Conservation (phyloP, 2,888 invertebrate species). For the Caenorhabditis macrosperma region DNA sequence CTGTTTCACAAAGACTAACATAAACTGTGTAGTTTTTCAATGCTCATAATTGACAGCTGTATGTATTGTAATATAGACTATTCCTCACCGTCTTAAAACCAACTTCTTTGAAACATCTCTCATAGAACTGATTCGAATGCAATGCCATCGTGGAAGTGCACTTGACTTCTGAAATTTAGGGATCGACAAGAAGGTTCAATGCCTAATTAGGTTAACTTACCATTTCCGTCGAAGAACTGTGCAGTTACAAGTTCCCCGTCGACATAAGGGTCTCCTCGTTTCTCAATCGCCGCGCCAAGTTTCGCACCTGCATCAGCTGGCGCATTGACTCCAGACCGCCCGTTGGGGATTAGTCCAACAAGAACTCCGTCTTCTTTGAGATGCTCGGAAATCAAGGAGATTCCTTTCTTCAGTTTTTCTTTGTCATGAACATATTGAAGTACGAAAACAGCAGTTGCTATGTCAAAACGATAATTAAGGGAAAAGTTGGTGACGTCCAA, state of each 20-base stretch:
- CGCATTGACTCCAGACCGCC: slow-evolving; percentile 22
- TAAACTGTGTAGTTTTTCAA: too few relatives aligned
- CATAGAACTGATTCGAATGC: slow-evolving; percentile 48
- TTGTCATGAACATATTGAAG: slow-evolving; percentile 55
- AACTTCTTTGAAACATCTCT: slow-evolving; percentile 25
- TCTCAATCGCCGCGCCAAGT: slow-evolving; percentile 45
- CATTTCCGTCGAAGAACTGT: slow-evolving; percentile 45
- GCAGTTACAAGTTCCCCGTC: slow-evolving; percentile 48
- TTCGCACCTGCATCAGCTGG: slow-evolving; percentile 21
- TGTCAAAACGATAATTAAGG: slow-evolving; percentile 20
- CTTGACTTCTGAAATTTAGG: slow-evolving; percentile 36
- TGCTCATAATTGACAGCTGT: not conserved
- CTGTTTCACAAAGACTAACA: too few relatives aligned
- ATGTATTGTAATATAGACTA: too few relatives aligned
- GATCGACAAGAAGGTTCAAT: not conserved
- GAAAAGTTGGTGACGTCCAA: slow-evolving; percentile 36
- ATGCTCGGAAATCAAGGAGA: slow-evolving; percentile 21
- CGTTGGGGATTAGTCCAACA: slow-evolving; percentile 46
- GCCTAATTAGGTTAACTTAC: not conserved
- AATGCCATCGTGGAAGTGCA: slow-evolving; percentile 47
- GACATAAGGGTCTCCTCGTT: slow-evolving; percentile 26
- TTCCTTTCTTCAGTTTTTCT: slow-evolving; percentile 23
- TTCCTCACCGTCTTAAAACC: slow-evolving; percentile 23
- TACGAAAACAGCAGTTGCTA: slow-evolving; percentile 52
- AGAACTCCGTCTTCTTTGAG: slow-evolving; percentile 22